Evolutionary conservation across 2,888 invertebrate genomes (phyloP), one percentile per base, ranked within the genome.

Genomic region (Synergus itoensis): DNA sequence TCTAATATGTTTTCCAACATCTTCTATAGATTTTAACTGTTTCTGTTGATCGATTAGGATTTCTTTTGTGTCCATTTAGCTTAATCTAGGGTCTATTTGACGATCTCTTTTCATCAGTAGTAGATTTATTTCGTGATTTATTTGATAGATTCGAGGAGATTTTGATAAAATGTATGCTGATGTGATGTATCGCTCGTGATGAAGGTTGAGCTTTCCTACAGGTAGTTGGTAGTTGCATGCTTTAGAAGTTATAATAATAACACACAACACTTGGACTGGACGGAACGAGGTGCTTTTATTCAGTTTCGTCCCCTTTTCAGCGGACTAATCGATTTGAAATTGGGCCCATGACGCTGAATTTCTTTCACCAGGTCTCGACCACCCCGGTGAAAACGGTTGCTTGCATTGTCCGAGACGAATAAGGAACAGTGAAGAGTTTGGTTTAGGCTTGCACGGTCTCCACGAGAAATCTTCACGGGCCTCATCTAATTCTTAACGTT

Each of bases 291-390:
- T 14, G 16, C 36, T 57, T 73, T 73, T 36, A 73, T 53, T 73
- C 36, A n/a, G 73, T 36, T 73, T 73, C 53, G n/a, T 57, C 36
- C 36, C 69, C 36, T 53, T 73, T 73, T 14, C 45, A 75, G 53
- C 43, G 40, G 57, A 36, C 79, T 79, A 79, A 79, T 79, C 79
- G 79, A 79, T 79, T 79, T 79, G 65, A 76, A 76, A 79, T 79
- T 79, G 48, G 63, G 53, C 64, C 79, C 76, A 76, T 79, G 79
- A 79, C 76, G 43, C 64, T 75, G 36, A 48, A 67, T 65, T 64
- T 63, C 65, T 79, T 75, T 57, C 43, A 53, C 18, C 28, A 75
- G 48, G 12, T 73, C n/a, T 73, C 53, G 73, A 73, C 73, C 73
- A 73, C 73, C 73, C 40, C 9, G 73, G 36, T 73, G 53, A 53